phyloP scores from a whole-genome alignment of 1,140 invertebrate genomes.

The Zaprionus taronus region DNA sequence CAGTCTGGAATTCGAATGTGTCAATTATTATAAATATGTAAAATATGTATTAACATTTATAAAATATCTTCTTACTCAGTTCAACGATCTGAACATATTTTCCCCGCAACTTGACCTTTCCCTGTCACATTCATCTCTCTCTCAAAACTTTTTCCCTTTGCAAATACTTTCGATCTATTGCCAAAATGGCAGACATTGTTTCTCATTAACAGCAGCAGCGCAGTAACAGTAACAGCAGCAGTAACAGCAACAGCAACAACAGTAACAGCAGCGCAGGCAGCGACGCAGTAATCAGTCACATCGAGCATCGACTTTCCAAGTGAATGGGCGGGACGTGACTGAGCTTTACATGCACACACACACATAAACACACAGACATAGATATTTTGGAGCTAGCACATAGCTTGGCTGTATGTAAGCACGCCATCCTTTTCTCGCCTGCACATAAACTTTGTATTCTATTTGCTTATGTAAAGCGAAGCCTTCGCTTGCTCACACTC shows the following conservation, averaged over 20 bases:
- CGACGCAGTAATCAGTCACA: constrained; percentile 79
- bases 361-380: constrained; percentile 26
- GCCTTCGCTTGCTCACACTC: constrained; percentile 20
- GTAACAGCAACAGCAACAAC: constrained; percentile 15
- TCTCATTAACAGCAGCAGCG: constrained; percentile 64
- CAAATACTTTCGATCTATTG: constrained; percentile 46
- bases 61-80: background rate
- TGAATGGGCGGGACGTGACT: constrained; percentile 79
- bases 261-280: constrained; percentile 30
- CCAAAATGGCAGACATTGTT: constrained; percentile 78
- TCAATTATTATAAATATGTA: too few species aligned
- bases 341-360: constrained; percentile 42
- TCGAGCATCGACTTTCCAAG: constrained; percentile 81
- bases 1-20: background rate
- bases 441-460: constrained; percentile 60
- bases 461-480: constrained; percentile 78
- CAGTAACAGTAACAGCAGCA: constrained; percentile 8
- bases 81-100: background rate
- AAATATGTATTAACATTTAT: too few species aligned
- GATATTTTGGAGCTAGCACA: constrained; percentile 8
- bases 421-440: constrained; percentile 52
- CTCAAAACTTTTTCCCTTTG: background rate
- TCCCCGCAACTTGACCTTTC: constrained; percentile 31
- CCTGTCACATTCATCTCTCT: constrained; percentile 14
- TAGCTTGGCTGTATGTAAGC: constrained; percentile 1